phyloP scores from a whole-genome alignment of 2,888 invertebrate genomes.

The Eupsilia transversa region DNA sequence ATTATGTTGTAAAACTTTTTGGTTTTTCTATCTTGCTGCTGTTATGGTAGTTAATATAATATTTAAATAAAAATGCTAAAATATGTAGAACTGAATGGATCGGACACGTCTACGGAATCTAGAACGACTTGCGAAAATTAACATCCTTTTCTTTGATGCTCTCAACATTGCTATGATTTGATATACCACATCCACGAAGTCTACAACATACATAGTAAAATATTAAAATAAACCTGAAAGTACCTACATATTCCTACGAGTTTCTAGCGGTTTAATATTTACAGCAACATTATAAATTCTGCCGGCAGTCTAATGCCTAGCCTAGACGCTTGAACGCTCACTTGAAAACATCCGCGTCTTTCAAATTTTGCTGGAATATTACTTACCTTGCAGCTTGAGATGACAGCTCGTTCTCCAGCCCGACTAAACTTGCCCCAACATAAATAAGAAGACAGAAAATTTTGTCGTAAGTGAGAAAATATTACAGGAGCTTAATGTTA shows the following conservation, averaged over 20 bases:
- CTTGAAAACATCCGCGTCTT: conserved; percentile 63
- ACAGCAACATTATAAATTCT: conserved; percentile 57
- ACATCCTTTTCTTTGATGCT: not conserved
- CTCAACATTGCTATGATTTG: not conserved
- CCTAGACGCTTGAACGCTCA: conserved; percentile 51
- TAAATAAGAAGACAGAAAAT: conserved; percentile 89
- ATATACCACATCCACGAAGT: not conserved
- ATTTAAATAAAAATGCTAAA: too few relatives aligned
- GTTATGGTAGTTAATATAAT: too few relatives aligned
- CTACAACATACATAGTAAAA: not conserved
- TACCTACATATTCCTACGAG: not conserved
- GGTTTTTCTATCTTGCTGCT: not conserved
- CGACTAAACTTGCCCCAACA: conserved; percentile 78
- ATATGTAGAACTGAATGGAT: not conserved
- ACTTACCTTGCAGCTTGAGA: conserved; percentile 78
- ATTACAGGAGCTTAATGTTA: conserved; percentile 88
- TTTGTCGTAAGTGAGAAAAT: conserved; percentile 90
- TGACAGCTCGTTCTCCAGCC: conserved; percentile 77
- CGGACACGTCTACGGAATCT: too few relatives aligned
- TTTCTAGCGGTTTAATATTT: conserved; percentile 45
- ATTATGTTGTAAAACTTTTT: not conserved
- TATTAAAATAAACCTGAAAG: conserved; percentile 8
- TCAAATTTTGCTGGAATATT: conserved; percentile 69
- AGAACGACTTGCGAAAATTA: not conserved
- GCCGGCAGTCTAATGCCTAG: conserved; percentile 47